These are phyloP conservation scores for Aspidapion aeneum DNA, from an alignment of 2,888 invertebrate genomes.

Conservation along the genomic window DNA sequence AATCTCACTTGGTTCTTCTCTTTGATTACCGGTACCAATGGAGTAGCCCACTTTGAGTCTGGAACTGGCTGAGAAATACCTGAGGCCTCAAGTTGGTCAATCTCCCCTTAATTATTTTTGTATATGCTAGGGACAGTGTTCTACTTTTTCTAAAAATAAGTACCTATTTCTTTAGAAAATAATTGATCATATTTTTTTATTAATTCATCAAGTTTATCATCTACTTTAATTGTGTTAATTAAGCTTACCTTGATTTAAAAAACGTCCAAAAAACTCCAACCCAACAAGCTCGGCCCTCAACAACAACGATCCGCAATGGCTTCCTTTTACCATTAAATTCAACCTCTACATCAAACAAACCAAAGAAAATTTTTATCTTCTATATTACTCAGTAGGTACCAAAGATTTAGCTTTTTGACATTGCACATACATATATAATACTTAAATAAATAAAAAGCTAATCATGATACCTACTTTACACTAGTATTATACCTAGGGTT, in stretches of 20 bases:
- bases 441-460: too few relatives aligned
- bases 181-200: slow-evolving; percentile 3
- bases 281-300: not conserved
- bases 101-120: slow-evolving; percentile 24
- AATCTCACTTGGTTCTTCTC: slow-evolving; percentile 24
- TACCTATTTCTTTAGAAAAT: slow-evolving; percentile 10
- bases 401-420: too few relatives aligned
- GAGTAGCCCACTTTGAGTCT: slow-evolving; percentile 22
- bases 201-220: not conserved
- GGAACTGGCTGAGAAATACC: slow-evolving; percentile 29
- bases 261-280: not conserved
- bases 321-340: not conserved
- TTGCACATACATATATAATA: too few relatives aligned
- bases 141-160: slow-evolving; percentile 28
- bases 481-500: too few relatives aligned
- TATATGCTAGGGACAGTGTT: slow-evolving; percentile 31
- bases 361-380: too few relatives aligned
- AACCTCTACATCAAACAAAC: not conserved
- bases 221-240: not conserved
- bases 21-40: slow-evolving; percentile 11
- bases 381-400: too few relatives aligned
- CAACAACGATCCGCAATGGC: not conserved
- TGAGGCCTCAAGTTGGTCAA: slow-evolving; percentile 26
- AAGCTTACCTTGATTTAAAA: not conserved
- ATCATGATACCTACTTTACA: too few relatives aligned